These are phyloP conservation scores for Pseudopleuronectes americanus DNA, from an alignment of 2,797 vertebrate genomes.

Conservation along the genomic window DNA sequence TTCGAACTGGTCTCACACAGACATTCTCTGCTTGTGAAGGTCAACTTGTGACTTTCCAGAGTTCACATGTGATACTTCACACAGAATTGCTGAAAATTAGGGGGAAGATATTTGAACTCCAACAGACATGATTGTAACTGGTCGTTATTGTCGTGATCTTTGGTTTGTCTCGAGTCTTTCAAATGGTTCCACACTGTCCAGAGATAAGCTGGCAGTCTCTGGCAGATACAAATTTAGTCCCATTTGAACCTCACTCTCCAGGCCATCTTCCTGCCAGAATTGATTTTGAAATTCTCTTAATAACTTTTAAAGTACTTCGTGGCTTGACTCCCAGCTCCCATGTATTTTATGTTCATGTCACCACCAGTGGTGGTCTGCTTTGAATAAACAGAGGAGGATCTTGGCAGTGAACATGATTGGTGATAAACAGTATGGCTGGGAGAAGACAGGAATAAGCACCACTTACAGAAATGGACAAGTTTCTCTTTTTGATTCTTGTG, in stretches of 20 bases:
- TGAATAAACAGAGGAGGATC: constrained; percentile 46
- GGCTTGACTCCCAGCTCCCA: constrained; percentile 26
- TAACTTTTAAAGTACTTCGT: constrained; percentile 45
- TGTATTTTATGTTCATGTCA: constrained; percentile 44
- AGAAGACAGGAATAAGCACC: constrained; percentile 36
- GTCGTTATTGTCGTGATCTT: not conserved
- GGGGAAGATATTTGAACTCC: not conserved
- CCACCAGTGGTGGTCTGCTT: constrained; percentile 13
- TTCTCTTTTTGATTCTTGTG: constrained; percentile 41
- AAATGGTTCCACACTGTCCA: constrained; percentile 22
- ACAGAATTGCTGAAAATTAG: too few species aligned
- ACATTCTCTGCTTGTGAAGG: too few species aligned
- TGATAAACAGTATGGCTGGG: constrained; percentile 38
- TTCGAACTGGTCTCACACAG: too few species aligned
- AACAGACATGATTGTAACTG: not conserved
- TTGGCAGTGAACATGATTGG: constrained; percentile 28
- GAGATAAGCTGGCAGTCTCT: constrained; percentile 5
- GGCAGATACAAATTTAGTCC: constrained; percentile 17
- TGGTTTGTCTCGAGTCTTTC: constrained; percentile 8
- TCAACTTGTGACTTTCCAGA: too few species aligned
- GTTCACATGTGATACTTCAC: not conserved
- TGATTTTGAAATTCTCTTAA: constrained; percentile 45
- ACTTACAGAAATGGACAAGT: constrained; percentile 11
- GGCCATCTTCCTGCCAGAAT: constrained; percentile 36
- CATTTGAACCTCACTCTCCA: constrained; percentile 6